phyloP scores from a whole-genome alignment of 2,113 vertebrate genomes.

The Tachysurus fulvidraco region DNA sequence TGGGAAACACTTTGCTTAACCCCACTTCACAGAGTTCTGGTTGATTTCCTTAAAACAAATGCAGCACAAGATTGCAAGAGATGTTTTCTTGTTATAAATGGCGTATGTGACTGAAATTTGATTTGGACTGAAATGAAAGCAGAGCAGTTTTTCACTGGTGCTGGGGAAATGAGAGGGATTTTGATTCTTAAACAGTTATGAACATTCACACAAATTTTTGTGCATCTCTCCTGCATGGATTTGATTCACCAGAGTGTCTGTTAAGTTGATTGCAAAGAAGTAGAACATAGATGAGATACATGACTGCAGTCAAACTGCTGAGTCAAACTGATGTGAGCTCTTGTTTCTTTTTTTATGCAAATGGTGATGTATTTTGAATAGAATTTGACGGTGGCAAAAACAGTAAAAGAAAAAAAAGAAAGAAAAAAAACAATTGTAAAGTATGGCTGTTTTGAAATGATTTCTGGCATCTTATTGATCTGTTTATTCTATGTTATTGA shows the following conservation, averaged over 20 bases:
- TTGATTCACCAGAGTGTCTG: constrained; percentile 17
- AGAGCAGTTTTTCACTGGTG: background rate
- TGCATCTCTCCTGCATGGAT: background rate
- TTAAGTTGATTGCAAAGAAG: constrained; percentile 37
- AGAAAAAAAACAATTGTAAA: no score
- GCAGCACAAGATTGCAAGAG: background rate
- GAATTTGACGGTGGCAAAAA: background rate
- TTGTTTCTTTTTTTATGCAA: background rate
- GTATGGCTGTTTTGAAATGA: background rate
- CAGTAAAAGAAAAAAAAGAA: background rate
- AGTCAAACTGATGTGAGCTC: background rate
- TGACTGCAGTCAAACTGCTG: background rate
- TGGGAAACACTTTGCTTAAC: constrained; percentile 43
- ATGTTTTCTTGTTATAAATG: constrained; percentile 20
- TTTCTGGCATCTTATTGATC: background rate
- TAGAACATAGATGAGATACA: constrained; percentile 31
- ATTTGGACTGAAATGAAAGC: constrained; percentile 39
- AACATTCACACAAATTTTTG: constrained; percentile 22
- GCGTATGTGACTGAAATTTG: constrained; percentile 33
- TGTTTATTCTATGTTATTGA: background rate
- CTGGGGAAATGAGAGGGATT: constrained; percentile 25
- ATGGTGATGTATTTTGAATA: background rate
- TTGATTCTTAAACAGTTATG: constrained; percentile 30
- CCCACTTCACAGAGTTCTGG: constrained; percentile 21
- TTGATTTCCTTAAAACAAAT: constrained; percentile 37